Conservation (phyloP, 2,888 invertebrate species). For the Andrena camellia region DNA sequence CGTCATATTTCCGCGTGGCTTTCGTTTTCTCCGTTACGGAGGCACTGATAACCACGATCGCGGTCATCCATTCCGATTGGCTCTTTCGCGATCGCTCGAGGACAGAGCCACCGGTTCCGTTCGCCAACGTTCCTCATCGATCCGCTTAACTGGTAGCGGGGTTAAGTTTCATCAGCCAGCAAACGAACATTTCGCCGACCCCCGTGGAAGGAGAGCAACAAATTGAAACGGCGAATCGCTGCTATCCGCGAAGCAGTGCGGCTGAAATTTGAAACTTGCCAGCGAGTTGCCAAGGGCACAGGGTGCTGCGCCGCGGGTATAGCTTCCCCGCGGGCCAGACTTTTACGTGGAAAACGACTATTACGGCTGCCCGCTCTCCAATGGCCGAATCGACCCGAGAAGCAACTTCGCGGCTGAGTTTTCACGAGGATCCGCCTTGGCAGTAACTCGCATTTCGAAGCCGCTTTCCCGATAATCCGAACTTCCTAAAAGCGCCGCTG, state of each 20-base stretch:
- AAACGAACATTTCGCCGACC: background rate
- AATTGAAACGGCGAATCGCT: background rate
- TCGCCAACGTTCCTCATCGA: background rate
- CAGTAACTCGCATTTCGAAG: conserved; percentile 69
- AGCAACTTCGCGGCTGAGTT: conserved; percentile 64
- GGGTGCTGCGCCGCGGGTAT: conserved; percentile 27
- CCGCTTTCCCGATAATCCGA: conserved; percentile 74
- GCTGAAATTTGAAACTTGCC: conserved; percentile 37
- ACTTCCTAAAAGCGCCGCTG: conserved; percentile 71
- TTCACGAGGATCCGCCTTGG: conserved; percentile 65
- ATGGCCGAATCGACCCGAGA: conserved; percentile 58
- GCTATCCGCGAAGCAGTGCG: background rate
- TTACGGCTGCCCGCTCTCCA: conserved; percentile 47
- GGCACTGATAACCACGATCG: conserved; percentile 24
- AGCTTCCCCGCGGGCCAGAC: conserved; percentile 40
- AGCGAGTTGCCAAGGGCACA: conserved; percentile 26
- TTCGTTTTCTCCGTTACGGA: conserved; percentile 18
- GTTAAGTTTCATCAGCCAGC: background rate
- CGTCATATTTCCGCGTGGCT: conserved; percentile 32
- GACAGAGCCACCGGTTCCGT: background rate
- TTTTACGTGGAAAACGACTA: conserved; percentile 65
- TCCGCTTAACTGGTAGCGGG: background rate
- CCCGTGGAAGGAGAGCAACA: conserved; percentile 13
- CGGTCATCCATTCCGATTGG: conserved; percentile 26
- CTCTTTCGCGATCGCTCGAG: background rate